Evolutionary conservation across 1,140 invertebrate genomes (phyloP), one percentile per base, ranked within the genome.

Genomic region (Drosophila chauvacae): DNA sequence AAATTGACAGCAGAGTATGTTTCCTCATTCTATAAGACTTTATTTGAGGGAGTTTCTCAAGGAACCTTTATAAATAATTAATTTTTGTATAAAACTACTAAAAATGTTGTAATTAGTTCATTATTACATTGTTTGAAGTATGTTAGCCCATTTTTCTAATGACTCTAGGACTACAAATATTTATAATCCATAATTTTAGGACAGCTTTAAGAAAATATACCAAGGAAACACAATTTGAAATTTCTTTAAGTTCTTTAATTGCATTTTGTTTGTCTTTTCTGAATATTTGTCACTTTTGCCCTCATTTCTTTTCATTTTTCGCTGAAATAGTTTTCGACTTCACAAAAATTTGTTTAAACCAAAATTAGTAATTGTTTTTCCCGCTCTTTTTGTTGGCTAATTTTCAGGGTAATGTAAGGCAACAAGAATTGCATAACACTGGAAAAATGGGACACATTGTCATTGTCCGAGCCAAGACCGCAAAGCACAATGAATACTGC

Each of bases 341-440:
- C 10, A n/a, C 13, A 30, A 51, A 33, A 13, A 33, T 33, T 33
- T 7, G 30, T 6, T 33, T 6, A 51, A 33, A 5, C 28, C 28
- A 51, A 51, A 51, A 51, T 33, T 33, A 35, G 28, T 33, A 51
- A 51, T 33, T 14, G n/a, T 51, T 51, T 18, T 33, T 5, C 10
- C 2, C 3, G 1, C 1, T 2, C 0, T 28, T n/a, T 50, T 30
- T 18, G 30, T 73, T 75, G 51, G 47, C 58, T 53, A 61, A 56
- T 62, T 69, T 60, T 70, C 64, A 69, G 68, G 74, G 53, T 44
- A 58, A 56, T 60, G 60, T 72, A 57, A 53, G 44, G 33, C 41
- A 58, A 57, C 51, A 53, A 48, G 71, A 73, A 73, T 81, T 81
- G 74, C 80, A 77, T 81, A 77, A 81, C 66, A 48, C 45, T 50